Percentiles rank a stretch among this genome's conserved stretches.
Conservation (phyloP, 2,888 invertebrate species). For the Eilema sororculum region DNA sequence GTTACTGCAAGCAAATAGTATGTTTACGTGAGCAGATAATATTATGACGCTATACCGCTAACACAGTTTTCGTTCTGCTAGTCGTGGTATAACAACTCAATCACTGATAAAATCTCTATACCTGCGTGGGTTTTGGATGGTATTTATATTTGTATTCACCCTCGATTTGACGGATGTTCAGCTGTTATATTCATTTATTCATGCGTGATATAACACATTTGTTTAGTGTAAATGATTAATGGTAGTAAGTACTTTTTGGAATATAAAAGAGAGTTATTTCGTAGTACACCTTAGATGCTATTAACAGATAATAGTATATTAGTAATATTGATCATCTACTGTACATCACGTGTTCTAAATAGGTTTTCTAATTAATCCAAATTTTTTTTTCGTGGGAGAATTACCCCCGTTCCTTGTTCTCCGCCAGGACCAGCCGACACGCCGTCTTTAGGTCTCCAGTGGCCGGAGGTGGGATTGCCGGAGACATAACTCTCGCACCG, state of each 20-base stretch:
- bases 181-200: not conserved
- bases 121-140: not conserved
- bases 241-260: not conserved
- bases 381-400: too few relatives aligned
- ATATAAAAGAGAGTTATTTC: not conserved
- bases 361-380: too few relatives aligned
- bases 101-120: not conserved
- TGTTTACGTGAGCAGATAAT: not conserved
- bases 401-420: too few relatives aligned
- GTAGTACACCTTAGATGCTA: not conserved
- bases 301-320: too few relatives aligned
- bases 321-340: too few relatives aligned
- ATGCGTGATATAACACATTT: slow-evolving; percentile 1
- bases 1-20: not conserved
- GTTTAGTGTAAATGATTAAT: not conserved
- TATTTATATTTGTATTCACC: not conserved
- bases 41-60: not conserved
- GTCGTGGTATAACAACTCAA: not conserved
- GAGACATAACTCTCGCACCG: too few relatives aligned
- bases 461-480: too few relatives aligned
- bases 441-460: too few relatives aligned
- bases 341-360: too few relatives aligned
- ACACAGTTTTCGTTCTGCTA: not conserved
- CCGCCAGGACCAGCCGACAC: too few relatives aligned
- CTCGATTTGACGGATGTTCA: not conserved